Evolutionary conservation across 1,140 invertebrate species (phyloP).

Genomic region (Artemia franciscana): DNA sequence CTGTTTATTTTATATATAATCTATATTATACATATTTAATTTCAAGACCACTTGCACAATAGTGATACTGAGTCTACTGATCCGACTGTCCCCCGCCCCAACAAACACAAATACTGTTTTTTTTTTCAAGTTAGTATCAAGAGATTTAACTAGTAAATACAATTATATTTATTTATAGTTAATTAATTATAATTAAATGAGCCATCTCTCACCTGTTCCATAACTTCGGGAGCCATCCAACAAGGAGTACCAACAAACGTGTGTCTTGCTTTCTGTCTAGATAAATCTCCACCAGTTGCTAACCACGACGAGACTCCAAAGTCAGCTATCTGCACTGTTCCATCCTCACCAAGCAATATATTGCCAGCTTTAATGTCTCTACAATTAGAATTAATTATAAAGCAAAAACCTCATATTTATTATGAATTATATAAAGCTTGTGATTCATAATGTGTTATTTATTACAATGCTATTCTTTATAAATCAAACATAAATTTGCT

Average conservation of each 20-base stretch:
- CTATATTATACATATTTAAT: no score
- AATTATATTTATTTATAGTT: no score
- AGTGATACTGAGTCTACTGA: no score
- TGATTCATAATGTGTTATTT: not conserved
- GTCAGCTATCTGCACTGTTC: conserved; percentile 92
- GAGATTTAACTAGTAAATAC: no score
- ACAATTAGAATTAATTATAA: conserved; percentile 20
- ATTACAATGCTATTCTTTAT: no score
- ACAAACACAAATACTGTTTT: no score
- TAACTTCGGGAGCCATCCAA: conserved; percentile 99
- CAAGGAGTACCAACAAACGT: conserved; percentile 95
- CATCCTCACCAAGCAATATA: conserved; percentile 89
- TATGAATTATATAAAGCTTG: not conserved
- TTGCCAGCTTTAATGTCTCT: conserved; percentile 96
- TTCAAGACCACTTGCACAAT: no score
- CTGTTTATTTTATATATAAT: no score
- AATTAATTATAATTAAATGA: no score
- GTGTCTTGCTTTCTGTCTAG: conserved; percentile 80
- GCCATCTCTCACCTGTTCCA: conserved; percentile 81
- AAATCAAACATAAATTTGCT: not conserved
- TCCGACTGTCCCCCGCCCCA: no score
- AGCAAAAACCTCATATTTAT: not conserved
- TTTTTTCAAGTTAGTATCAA: no score
- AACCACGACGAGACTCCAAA: conserved; percentile 84
- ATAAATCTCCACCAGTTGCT: conserved; percentile 65